These are phyloP conservation scores for Halichoerus grypus DNA, from an alignment of 2,113 vertebrate genomes.

Conservation along the genomic window DNA sequence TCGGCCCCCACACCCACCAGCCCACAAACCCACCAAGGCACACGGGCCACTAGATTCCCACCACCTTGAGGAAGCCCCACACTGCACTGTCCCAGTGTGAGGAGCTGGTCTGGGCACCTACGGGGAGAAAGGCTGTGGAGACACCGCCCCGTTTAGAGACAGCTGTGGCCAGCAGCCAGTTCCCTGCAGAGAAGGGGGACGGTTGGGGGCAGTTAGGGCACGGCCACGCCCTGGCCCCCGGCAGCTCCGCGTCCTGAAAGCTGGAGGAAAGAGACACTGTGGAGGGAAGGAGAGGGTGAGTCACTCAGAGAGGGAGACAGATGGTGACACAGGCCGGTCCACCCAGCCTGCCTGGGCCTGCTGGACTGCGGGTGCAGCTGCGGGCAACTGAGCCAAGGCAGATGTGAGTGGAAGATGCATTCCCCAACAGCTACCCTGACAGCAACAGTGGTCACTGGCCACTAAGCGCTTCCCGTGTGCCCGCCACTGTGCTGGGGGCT, in stretches of 20 bases:
- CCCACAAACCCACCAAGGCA: constrained; percentile 59
- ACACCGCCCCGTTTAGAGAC: background rate
- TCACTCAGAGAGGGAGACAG: constrained; percentile 62
- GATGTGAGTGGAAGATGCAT: background rate
- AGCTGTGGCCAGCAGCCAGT: background rate
- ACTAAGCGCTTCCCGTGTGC: background rate
- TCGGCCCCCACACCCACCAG: constrained; percentile 50
- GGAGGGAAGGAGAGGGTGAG: constrained; percentile 74
- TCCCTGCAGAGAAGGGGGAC: constrained; percentile 57
- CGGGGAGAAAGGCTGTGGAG: constrained; percentile 4
- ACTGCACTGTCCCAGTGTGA: background rate
- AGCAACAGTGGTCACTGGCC: background rate
- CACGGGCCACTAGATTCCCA: background rate
- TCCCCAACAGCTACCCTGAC: background rate
- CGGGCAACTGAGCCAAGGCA: constrained; percentile 55
- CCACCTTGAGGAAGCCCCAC: background rate
- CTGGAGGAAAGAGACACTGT: constrained; percentile 56
- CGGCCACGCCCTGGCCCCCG: background rate
- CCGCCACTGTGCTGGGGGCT: accelerated
- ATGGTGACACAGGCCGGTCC: constrained; percentile 51
- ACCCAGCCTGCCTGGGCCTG: constrained; percentile 71
- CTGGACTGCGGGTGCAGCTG: constrained; percentile 76
- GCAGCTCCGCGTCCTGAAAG: constrained; percentile 31
- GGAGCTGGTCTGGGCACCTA: constrained; percentile 28
- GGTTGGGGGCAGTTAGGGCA: background rate